Base-by-base conservation (phyloP, 1,140 invertebrate species). In the Neotoxoptera formosana region DNA sequence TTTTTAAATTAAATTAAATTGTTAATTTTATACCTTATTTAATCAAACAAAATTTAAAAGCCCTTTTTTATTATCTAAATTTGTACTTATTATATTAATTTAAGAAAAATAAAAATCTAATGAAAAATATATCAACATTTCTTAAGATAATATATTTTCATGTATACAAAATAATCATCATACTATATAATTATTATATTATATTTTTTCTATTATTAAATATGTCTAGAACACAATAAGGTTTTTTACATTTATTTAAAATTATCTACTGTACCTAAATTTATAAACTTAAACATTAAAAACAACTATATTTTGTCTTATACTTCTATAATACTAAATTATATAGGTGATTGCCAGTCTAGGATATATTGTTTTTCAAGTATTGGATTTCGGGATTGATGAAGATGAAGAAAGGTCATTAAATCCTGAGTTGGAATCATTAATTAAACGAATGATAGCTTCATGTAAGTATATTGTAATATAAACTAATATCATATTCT, bases 341-440 rank as follows among this genome's bases (percentile, higher is more conserved):
- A 96, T 96, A 9, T 96, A 98, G 98, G 95, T 98, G 94, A 96
- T 98, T 93, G 96, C 97, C 93, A 97, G 97, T 94, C 95, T 99
- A 94, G 98, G 98, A 14, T 95, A 97, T 93, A 96, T 98, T 93
- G 96, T 99, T 93, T 99, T 98, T 95, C 96, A 97, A 94, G 98
- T 98, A n/a, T 95, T 99, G 94, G 98, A 99, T 95, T 98, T 97
- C 96, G 97, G 97, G 94, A 95, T 98, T 94, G 96, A 96, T 87
- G 97, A 97, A 94, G 97, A 98, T 93, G 98, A 99, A 95, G 98
- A 99, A 95, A 96, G 97, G 93, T 96, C 97, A 94, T 96, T 99
- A 93, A 98, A 97, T 94, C 96, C 97, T 25, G 97, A 98, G 94
- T 96, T 99, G 86, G 98, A 98, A 95, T 96, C 96, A 51, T 96